phyloP scores from a whole-genome alignment of 2,113 vertebrate species.

The Microcebus murinus region DNA sequence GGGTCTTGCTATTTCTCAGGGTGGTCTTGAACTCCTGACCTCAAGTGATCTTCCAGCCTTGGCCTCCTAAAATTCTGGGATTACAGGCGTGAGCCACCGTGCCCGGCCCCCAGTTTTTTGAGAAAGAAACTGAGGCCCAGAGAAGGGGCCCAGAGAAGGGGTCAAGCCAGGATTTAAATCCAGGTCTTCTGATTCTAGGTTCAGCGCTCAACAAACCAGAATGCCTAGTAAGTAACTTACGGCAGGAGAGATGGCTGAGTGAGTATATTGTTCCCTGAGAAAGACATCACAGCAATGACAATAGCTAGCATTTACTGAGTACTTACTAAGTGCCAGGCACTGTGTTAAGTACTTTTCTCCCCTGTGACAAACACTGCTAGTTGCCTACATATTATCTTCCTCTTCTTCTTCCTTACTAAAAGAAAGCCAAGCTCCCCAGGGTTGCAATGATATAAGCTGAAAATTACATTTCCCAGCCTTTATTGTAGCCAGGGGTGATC shows the following conservation, averaged over 20 bases:
- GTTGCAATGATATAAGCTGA: neutral
- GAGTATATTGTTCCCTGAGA: neutral
- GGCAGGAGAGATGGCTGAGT: neutral
- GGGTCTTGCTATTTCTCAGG: no score
- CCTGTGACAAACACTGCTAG: neutral
- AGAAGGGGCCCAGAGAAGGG: neutral
- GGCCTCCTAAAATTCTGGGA: no score
- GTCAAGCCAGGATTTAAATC: neutral
- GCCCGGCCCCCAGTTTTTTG: neutral
- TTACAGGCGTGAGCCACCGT: no score
- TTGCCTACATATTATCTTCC: neutral
- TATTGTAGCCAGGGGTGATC: neutral
- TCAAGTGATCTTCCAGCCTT: no score
- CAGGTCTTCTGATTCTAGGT: neutral
- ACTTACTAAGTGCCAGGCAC: neutral
- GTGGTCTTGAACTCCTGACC: no score
- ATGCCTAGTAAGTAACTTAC: neutral
- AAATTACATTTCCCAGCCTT: neutral
- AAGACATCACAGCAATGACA: neutral
- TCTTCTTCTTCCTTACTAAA: neutral
- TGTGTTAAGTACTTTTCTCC: neutral
- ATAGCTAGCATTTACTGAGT: neutral
- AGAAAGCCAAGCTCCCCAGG: neutral
- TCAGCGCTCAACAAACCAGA: slow-evolving; percentile 1
- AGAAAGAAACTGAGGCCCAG: neutral